Conservation (phyloP, 2,113 vertebrate species). For the Sinocyclocheilus anshuiensis region DNA sequence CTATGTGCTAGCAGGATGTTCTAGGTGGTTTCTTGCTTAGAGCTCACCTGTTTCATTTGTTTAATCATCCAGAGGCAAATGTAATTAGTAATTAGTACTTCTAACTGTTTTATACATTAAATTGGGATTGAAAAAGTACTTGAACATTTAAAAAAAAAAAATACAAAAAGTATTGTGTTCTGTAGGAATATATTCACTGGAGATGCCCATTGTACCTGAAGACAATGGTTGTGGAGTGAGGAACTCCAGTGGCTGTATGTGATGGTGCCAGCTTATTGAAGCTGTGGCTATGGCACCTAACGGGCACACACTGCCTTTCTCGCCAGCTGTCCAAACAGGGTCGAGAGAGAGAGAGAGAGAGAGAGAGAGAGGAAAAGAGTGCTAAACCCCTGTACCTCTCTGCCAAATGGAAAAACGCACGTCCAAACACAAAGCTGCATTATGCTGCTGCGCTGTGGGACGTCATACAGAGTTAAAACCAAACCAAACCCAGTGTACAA, state of each 20-base stretch:
- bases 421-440: constrained; percentile 59
- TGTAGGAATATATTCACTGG: neutral
- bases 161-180: neutral
- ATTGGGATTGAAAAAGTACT: neutral
- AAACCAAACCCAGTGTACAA: constrained; percentile 12
- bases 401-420: constrained; percentile 61
- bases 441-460: constrained; percentile 38
- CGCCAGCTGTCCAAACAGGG: constrained; percentile 77
- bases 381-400: constrained; percentile 46
- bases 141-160: neutral
- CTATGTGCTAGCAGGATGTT: neutral
- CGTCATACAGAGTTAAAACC: constrained; percentile 38
- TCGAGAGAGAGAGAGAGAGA: constrained; percentile 53
- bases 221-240: constrained; percentile 5
- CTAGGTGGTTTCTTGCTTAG: neutral
- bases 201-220: neutral
- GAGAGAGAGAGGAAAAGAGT: constrained; percentile 60
- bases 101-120: neutral
- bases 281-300: constrained; percentile 46
- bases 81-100: neutral
- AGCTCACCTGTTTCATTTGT: neutral
- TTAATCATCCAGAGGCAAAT: neutral
- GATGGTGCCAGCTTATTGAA: constrained; percentile 34
- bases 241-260: neutral
- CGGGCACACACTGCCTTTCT: constrained; percentile 59